Conservation (phyloP, 2,113 vertebrate species). For the Scortum barcoo region DNA sequence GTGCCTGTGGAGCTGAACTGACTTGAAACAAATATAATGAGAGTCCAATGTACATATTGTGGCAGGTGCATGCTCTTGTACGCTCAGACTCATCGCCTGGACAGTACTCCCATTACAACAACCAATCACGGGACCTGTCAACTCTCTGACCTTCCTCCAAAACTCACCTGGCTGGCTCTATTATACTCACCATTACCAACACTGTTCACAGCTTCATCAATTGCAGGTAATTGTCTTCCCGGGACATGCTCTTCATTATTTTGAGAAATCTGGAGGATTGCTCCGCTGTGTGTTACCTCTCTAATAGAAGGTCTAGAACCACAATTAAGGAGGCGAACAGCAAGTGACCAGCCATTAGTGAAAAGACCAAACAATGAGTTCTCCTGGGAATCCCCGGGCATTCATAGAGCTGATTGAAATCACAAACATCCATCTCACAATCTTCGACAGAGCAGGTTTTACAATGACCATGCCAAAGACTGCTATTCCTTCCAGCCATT, state of each 20-base stretch:
- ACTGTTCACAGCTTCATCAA: slow-evolving; percentile 60
- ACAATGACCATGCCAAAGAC: not conserved
- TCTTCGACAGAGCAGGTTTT: not conserved
- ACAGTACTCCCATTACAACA: slow-evolving; percentile 40
- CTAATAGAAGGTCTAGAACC: slow-evolving; percentile 63
- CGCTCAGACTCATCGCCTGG: slow-evolving; percentile 7
- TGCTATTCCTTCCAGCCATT: not conserved
- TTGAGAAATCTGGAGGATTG: slow-evolving; percentile 60
- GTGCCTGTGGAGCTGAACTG: slow-evolving; percentile 3
- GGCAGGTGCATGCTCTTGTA: slow-evolving; percentile 23
- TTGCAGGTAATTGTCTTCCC: slow-evolving; percentile 65
- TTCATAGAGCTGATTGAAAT: slow-evolving; percentile 25
- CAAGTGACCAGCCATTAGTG: slow-evolving; percentile 63
- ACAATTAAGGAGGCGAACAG: slow-evolving; percentile 62
- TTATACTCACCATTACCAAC: slow-evolving; percentile 35
- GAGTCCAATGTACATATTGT: not conserved
- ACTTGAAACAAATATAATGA: slow-evolving; percentile 27
- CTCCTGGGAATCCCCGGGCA: slow-evolving; percentile 33
- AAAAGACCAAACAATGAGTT: slow-evolving; percentile 44
- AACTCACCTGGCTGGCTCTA: slow-evolving; percentile 41
- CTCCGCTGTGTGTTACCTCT: slow-evolving; percentile 33
- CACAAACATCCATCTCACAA: not conserved
- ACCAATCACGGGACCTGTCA: slow-evolving; percentile 52
- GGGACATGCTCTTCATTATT: slow-evolving; percentile 62
- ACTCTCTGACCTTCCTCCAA: slow-evolving; percentile 51